These are phyloP conservation scores for Acrocephalus kingi DNA, from an alignment of 2,113 vertebrate species.

Conservation along the genomic window DNA sequence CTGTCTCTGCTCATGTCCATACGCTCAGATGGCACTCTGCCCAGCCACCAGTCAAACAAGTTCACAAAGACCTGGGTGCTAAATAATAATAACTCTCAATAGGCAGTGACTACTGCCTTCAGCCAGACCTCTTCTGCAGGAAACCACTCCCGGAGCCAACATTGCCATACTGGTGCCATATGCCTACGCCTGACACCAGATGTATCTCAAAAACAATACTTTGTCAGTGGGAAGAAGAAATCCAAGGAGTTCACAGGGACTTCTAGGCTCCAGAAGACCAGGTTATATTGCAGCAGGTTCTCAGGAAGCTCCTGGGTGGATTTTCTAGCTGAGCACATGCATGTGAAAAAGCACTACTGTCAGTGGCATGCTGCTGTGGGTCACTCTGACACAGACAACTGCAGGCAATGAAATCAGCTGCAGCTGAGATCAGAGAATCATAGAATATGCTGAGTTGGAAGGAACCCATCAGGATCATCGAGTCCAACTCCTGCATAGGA, in stretches of 20 bases:
- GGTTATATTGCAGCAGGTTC: slow-evolving; percentile 36
- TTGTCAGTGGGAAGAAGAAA: slow-evolving; percentile 46
- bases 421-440: background rate
- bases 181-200: slow-evolving; percentile 67
- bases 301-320: slow-evolving; percentile 28
- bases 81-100: slow-evolving; percentile 54
- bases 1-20: slow-evolving; percentile 11
- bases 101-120: slow-evolving; percentile 28
- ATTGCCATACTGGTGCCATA: slow-evolving; percentile 69
- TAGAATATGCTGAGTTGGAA: background rate
- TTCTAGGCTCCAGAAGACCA: slow-evolving; percentile 36
- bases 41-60: slow-evolving; percentile 53
- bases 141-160: slow-evolving; percentile 42
- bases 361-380: background rate
- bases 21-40: slow-evolving; percentile 26
- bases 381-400: background rate
- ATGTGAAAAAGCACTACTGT: background rate
- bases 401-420: background rate
- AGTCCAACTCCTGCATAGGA: background rate
- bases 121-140: slow-evolving; percentile 56
- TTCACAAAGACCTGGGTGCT: slow-evolving; percentile 55
- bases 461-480: background rate
- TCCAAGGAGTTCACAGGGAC: slow-evolving; percentile 57
- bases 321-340: slow-evolving; percentile 34
- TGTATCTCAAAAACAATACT: slow-evolving; percentile 63